A percentile compares a stretch with the other conserved stretches of the same genome.
These are phyloP conservation scores for Chiroxiphia lanceolata DNA, from an alignment of 2,797 vertebrate species.

Conservation along the genomic window DNA sequence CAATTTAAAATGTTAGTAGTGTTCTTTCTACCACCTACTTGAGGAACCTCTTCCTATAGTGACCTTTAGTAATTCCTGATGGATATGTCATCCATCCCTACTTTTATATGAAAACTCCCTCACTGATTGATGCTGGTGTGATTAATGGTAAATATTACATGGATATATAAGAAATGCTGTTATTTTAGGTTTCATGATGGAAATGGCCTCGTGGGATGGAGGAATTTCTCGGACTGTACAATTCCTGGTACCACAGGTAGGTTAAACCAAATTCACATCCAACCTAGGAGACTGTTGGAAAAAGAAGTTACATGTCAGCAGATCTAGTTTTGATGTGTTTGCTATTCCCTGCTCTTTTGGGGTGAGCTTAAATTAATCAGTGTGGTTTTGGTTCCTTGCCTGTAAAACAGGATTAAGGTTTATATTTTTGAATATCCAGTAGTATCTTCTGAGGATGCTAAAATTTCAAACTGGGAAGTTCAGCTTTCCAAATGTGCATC, in stretches of 20 bases:
- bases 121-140: background rate
- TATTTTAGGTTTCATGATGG: conserved; percentile 96
- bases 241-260: conserved; percentile 95
- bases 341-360: background rate
- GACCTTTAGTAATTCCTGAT: background rate
- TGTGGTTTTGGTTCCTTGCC: background rate
- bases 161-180: background rate
- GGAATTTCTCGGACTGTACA: conserved; percentile 98
- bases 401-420: background rate
- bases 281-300: background rate
- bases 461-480: background rate
- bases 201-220: conserved; percentile 99
- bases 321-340: background rate
- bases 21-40: background rate
- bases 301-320: background rate
- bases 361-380: background rate
- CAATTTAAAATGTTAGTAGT: background rate
- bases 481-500: background rate
- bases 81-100: background rate
- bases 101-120: background rate
- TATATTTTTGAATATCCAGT: background rate
- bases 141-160: background rate
- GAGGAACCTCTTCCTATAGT: background rate
- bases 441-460: background rate
- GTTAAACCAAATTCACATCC: background rate